These are phyloP conservation scores for Elachura formosa DNA, from an alignment of 2,113 vertebrate species.

Conservation along the genomic window DNA sequence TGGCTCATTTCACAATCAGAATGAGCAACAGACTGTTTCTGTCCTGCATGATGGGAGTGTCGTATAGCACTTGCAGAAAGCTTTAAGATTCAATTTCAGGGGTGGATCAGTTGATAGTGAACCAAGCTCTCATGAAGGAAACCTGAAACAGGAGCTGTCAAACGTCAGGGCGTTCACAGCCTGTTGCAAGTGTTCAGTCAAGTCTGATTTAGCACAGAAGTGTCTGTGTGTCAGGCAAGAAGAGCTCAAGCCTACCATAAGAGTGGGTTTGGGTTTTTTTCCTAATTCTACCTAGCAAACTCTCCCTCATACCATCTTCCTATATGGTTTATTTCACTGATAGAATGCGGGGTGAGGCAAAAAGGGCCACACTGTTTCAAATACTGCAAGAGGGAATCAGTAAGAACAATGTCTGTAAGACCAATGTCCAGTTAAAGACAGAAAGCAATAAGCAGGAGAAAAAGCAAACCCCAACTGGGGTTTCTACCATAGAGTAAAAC, in stretches of 20 bases:
- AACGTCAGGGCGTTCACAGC: slow-evolving; percentile 24
- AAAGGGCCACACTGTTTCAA: neutral
- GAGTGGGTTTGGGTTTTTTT: neutral
- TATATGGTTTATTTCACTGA: neutral
- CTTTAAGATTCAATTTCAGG: slow-evolving; percentile 55
- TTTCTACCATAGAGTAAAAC: neutral
- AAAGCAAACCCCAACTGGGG: neutral
- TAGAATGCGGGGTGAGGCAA: fast-evolving
- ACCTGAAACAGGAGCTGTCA: slow-evolving; percentile 43
- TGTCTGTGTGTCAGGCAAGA: neutral
- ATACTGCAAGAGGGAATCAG: neutral
- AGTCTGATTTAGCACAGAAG: slow-evolving; percentile 6
- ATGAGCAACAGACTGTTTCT: slow-evolving; percentile 35
- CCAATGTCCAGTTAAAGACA: neutral
- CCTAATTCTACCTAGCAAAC: neutral
- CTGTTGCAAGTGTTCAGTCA: slow-evolving; percentile 31
- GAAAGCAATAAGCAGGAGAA: neutral
- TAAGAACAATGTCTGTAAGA: neutral
- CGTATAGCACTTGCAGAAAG: slow-evolving; percentile 47
- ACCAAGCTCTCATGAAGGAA: slow-evolving; percentile 2
- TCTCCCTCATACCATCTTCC: neutral
- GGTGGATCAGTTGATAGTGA: slow-evolving; percentile 19
- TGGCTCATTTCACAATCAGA: slow-evolving; percentile 58
- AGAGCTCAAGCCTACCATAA: neutral
- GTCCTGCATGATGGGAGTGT: neutral